Percentiles rank a stretch among this genome's conserved stretches.
phyloP scores from a whole-genome alignment of 2,113 vertebrate species.

The Tragulus kanchil region DNA sequence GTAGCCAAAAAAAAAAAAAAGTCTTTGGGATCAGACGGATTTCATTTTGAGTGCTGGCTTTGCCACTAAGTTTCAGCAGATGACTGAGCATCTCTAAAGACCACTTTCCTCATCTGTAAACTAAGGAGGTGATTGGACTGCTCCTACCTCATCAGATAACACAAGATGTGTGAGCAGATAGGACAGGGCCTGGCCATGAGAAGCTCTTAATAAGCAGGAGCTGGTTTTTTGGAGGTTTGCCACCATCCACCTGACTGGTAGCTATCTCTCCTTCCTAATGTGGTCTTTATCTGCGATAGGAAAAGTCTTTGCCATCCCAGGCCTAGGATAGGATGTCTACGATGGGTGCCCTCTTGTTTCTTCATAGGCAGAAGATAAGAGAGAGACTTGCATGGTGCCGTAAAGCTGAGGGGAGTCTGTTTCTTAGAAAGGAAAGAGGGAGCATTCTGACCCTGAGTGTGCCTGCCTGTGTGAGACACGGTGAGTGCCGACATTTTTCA shows the following conservation, averaged over 20 bases:
- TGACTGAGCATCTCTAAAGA: not conserved
- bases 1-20: not conserved
- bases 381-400: not conserved
- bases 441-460: not conserved
- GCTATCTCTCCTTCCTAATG: not conserved
- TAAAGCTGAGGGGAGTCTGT: not conserved
- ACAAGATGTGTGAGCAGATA: not conserved
- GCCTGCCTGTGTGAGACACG: not conserved
- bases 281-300: not conserved
- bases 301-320: not conserved
- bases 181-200: not conserved
- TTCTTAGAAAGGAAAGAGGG: not conserved
- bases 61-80: not conserved
- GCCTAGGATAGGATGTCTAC: not conserved
- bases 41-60: not conserved
- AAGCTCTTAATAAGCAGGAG: not conserved
- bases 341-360: not conserved
- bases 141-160: not conserved
- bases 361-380: not conserved
- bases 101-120: not conserved
- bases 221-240: not conserved
- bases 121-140: not conserved
- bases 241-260: not conserved
- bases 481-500: constrained; percentile 64
- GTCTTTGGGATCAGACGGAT: constrained; percentile 50